These are phyloP conservation scores for Encarsia formosa DNA, from an alignment of 2,888 invertebrate genomes.

Conservation along the genomic window DNA sequence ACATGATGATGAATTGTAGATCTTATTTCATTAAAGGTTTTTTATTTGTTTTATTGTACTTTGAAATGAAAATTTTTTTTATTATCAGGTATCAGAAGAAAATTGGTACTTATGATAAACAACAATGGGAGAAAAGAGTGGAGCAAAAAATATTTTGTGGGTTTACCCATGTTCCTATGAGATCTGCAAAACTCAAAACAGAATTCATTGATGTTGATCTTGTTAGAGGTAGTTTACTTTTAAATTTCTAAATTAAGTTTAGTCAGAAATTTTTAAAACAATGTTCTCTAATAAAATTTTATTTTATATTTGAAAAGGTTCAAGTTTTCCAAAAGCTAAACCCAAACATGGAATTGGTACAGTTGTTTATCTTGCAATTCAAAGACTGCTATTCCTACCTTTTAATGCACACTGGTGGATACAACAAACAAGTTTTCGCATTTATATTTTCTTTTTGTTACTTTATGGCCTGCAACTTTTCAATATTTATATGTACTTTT, in stretches of 20 bases:
- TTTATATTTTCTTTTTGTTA: slow-evolving; percentile 70
- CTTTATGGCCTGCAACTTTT: slow-evolving; percentile 73
- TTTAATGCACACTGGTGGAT: slow-evolving; percentile 86
- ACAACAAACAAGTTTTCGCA: slow-evolving; percentile 75
- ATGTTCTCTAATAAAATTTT: background rate
- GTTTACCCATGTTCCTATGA: slow-evolving; percentile 74
- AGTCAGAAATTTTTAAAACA: background rate
- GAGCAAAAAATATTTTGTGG: slow-evolving; percentile 87
- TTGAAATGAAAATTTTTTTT: background rate
- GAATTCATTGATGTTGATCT: slow-evolving; percentile 95
- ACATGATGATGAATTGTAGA: background rate
- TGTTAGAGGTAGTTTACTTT: slow-evolving; percentile 70
- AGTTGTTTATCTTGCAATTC: slow-evolving; percentile 77
- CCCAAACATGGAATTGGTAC: slow-evolving; percentile 87
- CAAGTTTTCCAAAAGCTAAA: slow-evolving; percentile 93
- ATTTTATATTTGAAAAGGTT: slow-evolving; percentile 58
- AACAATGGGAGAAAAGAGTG: slow-evolving; percentile 94
- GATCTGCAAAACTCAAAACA: slow-evolving; percentile 77
- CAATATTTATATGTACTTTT: slow-evolving; percentile 59
- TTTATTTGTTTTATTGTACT: background rate
- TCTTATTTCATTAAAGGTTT: background rate
- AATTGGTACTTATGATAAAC: slow-evolving; percentile 95
- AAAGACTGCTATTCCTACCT: slow-evolving; percentile 80
- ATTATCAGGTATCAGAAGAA: slow-evolving; percentile 83
- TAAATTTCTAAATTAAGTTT: too few species aligned